A percentile compares a stretch with the other conserved stretches of the same genome.
These are phyloP conservation scores for Zaprionus tsacasi DNA, from an alignment of 1,140 invertebrate genomes.

Conservation along the genomic window DNA sequence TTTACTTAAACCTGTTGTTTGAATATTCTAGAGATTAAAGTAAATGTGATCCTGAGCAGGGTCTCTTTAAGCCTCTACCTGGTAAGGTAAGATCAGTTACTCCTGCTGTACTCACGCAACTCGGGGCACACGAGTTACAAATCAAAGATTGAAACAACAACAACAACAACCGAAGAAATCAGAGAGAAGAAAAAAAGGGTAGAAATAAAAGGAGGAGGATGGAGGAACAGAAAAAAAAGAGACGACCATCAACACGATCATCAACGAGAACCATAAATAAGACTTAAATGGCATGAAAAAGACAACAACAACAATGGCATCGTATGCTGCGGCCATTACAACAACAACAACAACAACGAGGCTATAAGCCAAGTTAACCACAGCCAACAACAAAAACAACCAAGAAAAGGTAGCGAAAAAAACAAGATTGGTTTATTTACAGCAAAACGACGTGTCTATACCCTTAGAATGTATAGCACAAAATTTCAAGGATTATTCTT, in stretches of 20 bases:
- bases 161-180: constrained; percentile 42
- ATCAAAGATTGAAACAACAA: constrained; percentile 56
- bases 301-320: constrained; percentile 60
- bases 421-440: constrained; percentile 2
- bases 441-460: neutral
- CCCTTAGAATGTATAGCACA: too few relatives aligned
- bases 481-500: too few relatives aligned
- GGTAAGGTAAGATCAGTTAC: neutral
- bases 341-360: constrained; percentile 50
- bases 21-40: neutral
- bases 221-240: constrained; percentile 46
- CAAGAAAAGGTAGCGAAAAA: constrained; percentile 47
- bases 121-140: constrained; percentile 31
- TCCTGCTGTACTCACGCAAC: neutral
- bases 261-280: constrained; percentile 81
- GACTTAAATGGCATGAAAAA: constrained; percentile 81
- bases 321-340: constrained; percentile 69
- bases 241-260: constrained; percentile 79
- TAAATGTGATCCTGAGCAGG: neutral
- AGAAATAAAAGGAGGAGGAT: constrained; percentile 5
- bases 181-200: constrained; percentile 12
- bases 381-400: constrained; percentile 49
- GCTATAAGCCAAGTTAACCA: constrained; percentile 49
- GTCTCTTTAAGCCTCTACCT: neutral
- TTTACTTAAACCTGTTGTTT: too few relatives aligned